Percentiles rank a stretch among this genome's conserved stretches.
phyloP scores from a whole-genome alignment of 2,797 vertebrate genomes.

The Pantherophis alleghaniensis region DNA sequence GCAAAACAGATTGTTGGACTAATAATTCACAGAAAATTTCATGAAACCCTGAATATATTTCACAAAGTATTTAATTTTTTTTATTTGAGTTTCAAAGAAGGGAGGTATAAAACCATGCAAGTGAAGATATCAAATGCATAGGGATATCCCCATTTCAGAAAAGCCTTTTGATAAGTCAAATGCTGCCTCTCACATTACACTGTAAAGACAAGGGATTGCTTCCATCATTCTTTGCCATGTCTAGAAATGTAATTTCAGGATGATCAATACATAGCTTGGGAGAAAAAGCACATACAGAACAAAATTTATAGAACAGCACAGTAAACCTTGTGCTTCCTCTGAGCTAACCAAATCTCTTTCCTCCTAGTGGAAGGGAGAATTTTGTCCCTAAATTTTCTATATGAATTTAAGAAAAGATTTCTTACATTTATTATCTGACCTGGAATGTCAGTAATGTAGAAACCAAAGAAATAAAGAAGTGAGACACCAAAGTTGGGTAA shows the following conservation, averaged over 20 bases:
- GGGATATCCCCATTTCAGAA: background rate
- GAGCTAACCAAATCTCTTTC: conserved; percentile 3
- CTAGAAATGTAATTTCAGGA: conserved; percentile 15
- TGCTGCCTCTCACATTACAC: background rate
- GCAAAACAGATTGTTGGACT: background rate
- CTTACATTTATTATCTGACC: background rate
- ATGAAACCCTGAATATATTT: background rate
- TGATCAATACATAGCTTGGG: conserved; percentile 6
- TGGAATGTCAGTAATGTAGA: background rate
- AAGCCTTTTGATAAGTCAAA: background rate
- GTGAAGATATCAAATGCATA: background rate
- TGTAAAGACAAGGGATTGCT: background rate
- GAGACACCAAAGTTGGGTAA: background rate
- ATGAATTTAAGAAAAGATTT: background rate
- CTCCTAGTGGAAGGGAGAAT: background rate
- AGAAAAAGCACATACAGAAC: background rate
- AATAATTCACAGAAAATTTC: background rate
- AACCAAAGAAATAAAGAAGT: background rate
- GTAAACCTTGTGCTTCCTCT: background rate
- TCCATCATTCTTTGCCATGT: background rate
- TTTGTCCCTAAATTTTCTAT: background rate
- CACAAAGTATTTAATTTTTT: background rate
- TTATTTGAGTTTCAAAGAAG: background rate
- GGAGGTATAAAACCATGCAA: background rate
- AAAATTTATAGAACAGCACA: background rate